These are phyloP conservation scores for Cantharis flavilabris DNA, from an alignment of 2,888 invertebrate species.

Conservation along the genomic window DNA sequence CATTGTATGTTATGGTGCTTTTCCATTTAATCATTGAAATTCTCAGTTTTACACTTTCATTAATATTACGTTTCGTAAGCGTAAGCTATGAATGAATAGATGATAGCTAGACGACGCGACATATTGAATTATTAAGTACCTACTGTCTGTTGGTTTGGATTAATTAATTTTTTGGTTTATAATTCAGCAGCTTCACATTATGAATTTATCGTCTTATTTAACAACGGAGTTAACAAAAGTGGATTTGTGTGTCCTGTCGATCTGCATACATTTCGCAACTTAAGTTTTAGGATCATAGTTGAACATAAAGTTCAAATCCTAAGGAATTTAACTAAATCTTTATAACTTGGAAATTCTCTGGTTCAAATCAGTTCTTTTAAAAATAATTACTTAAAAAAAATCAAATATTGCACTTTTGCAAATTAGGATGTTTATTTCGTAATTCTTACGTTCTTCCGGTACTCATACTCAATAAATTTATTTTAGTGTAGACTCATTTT, in stretches of 20 bases:
- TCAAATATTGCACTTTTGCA: too few relatives aligned
- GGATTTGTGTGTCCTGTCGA: slow-evolving; percentile 38
- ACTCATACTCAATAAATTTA: too few relatives aligned
- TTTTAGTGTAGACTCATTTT: too few relatives aligned
- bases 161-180: not conserved
- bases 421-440: too few relatives aligned
- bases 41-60: not conserved
- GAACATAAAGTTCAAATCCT: not conserved
- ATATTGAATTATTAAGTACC: not conserved
- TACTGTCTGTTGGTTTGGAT: not conserved
- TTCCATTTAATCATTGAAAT: not conserved
- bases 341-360: not conserved
- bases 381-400: too few relatives aligned
- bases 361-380: not conserved
- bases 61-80: not conserved
- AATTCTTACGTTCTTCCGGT: too few relatives aligned
- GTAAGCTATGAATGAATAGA: not conserved
- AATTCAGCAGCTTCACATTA: slow-evolving; percentile 14
- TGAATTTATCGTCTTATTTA: slow-evolving; percentile 17
- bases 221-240: slow-evolving; percentile 36
- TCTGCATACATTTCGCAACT: slow-evolving; percentile 13
- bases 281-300: not conserved
- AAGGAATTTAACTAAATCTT: not conserved
- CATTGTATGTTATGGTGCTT: not conserved
- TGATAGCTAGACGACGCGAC: not conserved